Base-by-base conservation (phyloP, 2,113 vertebrate species). In the Dendrocopos noguchii region DNA sequence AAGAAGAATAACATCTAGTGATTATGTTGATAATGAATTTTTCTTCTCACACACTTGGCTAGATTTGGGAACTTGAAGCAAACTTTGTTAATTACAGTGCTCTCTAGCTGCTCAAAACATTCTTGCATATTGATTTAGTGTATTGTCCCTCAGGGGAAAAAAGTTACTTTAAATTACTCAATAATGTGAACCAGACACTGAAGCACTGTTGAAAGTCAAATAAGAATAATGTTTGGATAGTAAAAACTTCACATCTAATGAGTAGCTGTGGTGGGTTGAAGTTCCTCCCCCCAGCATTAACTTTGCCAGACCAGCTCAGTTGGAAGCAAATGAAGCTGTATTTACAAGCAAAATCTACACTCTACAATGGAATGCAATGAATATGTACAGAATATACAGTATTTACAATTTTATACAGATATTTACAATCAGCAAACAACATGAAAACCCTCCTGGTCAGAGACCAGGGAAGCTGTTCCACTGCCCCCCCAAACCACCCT, bases 21-120 rank as follows among this genome's bases (percentile, higher is more conserved):
- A 28, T 47, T 84, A 60, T 74, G 90, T 67, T 53, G 80, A 77
- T 39, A 87, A 90, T 12, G 44, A 55, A 25, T 80, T 90, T 83
- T 83, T 80, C 76, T 92, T 80, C 52, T 87, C 50, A n/a, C n/a
- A 63, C 19, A 22, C 57, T 84, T 81, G 44, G 22, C 66, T 86
- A 66, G 39, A 93, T 78, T 73, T 25, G 39, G 52, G 64, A 91
- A 72, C 61, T 79, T 91, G 1, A 77, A 56, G 39, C 39, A 77
- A 91, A 42, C 80, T 92, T 63, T 81, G 33, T 90, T 94, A 91
- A 87, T 92, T 92, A 67, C 46, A 53, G 33, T 44, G 52, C n/a
- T 81, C 88, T 93, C 76, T 47, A 84, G 73, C 59, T 84, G 50
- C 70, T 80, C 68, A 42, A 65, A 76, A 74, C 61, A 50, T 90